Conservation (phyloP, 2,888 invertebrate genomes). For the Chamaedrilus cognettii region DNA sequence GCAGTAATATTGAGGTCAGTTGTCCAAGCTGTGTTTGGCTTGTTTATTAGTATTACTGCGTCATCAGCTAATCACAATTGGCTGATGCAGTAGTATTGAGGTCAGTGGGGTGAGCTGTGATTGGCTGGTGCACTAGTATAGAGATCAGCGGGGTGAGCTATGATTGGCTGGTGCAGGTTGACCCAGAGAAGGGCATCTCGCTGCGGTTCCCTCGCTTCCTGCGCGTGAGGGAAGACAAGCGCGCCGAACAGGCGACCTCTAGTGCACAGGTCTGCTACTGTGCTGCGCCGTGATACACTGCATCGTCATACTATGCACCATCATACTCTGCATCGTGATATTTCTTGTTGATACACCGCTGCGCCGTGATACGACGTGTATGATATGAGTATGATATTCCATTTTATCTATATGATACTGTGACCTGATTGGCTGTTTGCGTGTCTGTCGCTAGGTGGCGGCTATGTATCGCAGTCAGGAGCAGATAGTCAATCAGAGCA, state of each 20-base stretch:
- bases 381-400: no score
- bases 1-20: not conserved
- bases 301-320: no score
- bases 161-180: slow-evolving; percentile 64
- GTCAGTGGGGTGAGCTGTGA: not conserved
- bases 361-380: no score
- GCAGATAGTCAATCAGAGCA: slow-evolving; percentile 69
- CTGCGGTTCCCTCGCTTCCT: slow-evolving; percentile 93
- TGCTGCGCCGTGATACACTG: not conserved
- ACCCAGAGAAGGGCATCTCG: slow-evolving; percentile 90
- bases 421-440: not conserved
- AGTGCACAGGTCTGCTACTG: slow-evolving; percentile 71
- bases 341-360: no score
- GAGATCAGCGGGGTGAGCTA: not conserved
- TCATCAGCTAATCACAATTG: no score
- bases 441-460: slow-evolving; percentile 71
- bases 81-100: no score
- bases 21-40: not conserved
- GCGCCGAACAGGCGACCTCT: slow-evolving; percentile 87
- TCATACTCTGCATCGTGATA: no score
- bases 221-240: slow-evolving; percentile 87
- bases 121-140: not conserved
- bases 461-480: slow-evolving; percentile 91
- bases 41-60: not conserved
- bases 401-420: no score